Percentiles rank a stretch among this genome's conserved stretches.
These are phyloP conservation scores for Morelia viridis DNA, from an alignment of 2,797 vertebrate genomes.

Conservation along the genomic window DNA sequence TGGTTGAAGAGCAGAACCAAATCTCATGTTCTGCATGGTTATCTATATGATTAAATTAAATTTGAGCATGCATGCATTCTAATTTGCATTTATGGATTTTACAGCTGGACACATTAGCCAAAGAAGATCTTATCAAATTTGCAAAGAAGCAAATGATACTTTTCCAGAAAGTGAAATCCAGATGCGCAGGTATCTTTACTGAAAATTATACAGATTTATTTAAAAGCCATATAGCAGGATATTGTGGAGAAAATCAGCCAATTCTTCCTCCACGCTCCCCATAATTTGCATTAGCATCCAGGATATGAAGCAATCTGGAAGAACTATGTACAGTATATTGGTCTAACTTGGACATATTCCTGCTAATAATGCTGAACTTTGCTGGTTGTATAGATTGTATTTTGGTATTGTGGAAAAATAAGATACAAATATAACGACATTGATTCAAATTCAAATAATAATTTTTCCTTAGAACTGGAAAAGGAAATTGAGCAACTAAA, in stretches of 20 bases:
- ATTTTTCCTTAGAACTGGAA: constrained; percentile 82
- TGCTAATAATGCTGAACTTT: neutral
- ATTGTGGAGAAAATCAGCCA: neutral
- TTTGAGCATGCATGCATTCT: neutral
- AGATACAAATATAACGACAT: neutral
- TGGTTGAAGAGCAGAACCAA: neutral
- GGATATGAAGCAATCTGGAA: neutral
- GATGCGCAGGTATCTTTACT: constrained; percentile 81
- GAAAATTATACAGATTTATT: neutral
- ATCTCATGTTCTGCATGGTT: neutral
- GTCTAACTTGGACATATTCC: neutral
- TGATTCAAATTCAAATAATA: neutral
- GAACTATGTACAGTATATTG: too few species aligned
- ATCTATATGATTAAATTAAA: neutral
- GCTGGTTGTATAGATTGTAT: neutral
- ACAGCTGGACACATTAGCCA: constrained; percentile 90
- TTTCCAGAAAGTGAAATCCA: constrained; percentile 90
- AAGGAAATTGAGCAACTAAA: constrained; percentile 84
- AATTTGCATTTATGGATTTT: constrained; percentile 52
- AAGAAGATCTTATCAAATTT: constrained; percentile 97
- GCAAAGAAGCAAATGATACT: constrained; percentile 92
- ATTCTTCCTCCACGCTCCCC: neutral
- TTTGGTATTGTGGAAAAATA: neutral
- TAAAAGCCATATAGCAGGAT: neutral
- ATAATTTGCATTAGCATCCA: neutral